phyloP scores from a whole-genome alignment of 2,113 vertebrate species.

The Cochlearius cochlearius region DNA sequence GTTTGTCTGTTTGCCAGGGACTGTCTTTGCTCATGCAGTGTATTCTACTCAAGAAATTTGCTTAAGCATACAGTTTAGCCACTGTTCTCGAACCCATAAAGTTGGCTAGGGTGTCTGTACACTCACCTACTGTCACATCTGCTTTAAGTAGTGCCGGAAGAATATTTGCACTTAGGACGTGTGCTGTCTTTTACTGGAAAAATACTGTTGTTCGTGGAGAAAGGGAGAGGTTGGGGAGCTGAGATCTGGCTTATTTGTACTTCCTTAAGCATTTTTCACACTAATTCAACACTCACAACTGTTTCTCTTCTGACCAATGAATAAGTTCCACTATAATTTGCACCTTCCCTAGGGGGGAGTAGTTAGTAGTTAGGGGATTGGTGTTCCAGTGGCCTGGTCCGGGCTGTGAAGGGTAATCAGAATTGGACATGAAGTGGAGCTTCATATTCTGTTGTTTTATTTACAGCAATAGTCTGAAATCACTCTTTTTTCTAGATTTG shows the following conservation, averaged over 20 bases:
- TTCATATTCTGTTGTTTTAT: neutral
- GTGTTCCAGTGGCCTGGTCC: fast-evolving
- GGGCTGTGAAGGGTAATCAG: neutral
- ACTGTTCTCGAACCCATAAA: neutral
- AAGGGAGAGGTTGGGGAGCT: neutral
- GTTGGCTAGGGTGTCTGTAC: neutral
- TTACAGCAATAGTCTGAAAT: neutral
- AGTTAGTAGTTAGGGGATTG: neutral
- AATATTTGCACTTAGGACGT: neutral
- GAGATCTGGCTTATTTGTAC: neutral
- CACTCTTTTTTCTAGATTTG: neutral
- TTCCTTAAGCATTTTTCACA: neutral
- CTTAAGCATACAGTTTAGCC: neutral
- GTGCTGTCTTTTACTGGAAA: neutral
- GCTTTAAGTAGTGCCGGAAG: neutral
- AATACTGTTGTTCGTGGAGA: neutral
- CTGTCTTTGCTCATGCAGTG: neutral
- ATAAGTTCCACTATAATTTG: neutral
- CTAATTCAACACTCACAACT: neutral
- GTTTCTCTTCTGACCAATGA: neutral
- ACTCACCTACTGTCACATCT: neutral
- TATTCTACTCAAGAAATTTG: neutral
- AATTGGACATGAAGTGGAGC: neutral
- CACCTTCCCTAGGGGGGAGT: neutral
- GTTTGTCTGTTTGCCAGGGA: neutral